phyloP scores from a whole-genome alignment of 2,888 invertebrate species.

The Drosophila anceps region DNA sequence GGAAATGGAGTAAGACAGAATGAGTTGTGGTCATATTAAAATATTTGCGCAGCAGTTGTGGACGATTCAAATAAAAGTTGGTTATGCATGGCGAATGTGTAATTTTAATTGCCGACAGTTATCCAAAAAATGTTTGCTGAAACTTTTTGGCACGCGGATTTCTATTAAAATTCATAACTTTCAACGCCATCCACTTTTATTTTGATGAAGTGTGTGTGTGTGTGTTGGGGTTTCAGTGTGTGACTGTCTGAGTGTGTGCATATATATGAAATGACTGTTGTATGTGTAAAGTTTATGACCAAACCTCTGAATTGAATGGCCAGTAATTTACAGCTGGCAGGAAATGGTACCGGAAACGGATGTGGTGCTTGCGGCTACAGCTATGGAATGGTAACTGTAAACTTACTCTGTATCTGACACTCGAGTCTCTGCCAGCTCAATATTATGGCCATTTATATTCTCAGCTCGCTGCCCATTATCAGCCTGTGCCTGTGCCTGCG shows the following conservation, averaged over 20 bases:
- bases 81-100: conserved; percentile 64
- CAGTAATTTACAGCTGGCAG: conserved; percentile 70
- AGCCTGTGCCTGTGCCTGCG: conserved; percentile 60
- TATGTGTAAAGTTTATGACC: conserved; percentile 64
- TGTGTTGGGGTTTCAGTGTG: conserved; percentile 9
- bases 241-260: conserved; percentile 9
- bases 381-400: conserved; percentile 26
- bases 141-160: conserved; percentile 66
- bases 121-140: conserved; percentile 51
- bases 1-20: not conserved
- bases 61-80: conserved; percentile 39
- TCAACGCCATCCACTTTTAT: conserved; percentile 37
- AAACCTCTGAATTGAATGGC: conserved; percentile 68
- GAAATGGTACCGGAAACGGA: conserved; percentile 77
- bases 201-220: conserved; percentile 5
- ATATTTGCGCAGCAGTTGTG: conserved; percentile 34
- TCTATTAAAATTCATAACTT: conserved; percentile 79
- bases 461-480: conserved; percentile 38
- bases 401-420: conserved; percentile 79
- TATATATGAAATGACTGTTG: conserved; percentile 56
- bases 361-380: conserved; percentile 44
- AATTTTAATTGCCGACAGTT: conserved; percentile 77
- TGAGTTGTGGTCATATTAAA: conserved; percentile 37
- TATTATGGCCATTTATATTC: conserved; percentile 63
- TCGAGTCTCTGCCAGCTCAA: conserved; percentile 71